These are phyloP conservation scores for Oceanodroma leucorhoa DNA, from an alignment of 2,797 vertebrate species.

Conservation along the genomic window DNA sequence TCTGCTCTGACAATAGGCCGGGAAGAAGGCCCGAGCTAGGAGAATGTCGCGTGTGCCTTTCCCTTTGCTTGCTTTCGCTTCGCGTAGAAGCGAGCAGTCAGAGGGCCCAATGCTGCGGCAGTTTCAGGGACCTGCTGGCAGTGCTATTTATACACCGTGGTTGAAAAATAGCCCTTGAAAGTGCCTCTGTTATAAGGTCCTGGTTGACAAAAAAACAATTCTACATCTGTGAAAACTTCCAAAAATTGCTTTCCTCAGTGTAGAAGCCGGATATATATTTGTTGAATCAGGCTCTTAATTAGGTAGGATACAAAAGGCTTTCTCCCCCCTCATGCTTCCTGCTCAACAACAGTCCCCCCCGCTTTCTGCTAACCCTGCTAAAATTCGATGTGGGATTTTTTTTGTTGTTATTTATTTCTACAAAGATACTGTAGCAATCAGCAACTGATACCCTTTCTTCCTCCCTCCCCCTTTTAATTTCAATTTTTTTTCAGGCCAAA, in stretches of 20 bases:
- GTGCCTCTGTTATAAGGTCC: background rate
- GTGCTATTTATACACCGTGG: slow-evolving; percentile 18
- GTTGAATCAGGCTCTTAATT: slow-evolving; percentile 55
- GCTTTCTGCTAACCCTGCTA: background rate
- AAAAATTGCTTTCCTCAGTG: slow-evolving; percentile 40
- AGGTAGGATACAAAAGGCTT: slow-evolving; percentile 33
- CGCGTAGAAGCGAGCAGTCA: background rate
- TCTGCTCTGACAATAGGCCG: rapidly evolving
- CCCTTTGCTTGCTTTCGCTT: background rate
- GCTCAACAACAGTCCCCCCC: background rate
- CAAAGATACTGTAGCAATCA: background rate
- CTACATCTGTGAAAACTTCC: background rate
- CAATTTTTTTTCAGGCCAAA: background rate
- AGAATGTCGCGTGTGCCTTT: rapidly evolving
- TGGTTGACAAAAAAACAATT: background rate
- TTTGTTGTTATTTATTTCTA: background rate
- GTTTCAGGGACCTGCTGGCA: background rate
- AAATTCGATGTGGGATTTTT: background rate
- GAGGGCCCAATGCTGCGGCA: background rate
- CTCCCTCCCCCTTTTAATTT: background rate
- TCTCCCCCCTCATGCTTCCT: background rate
- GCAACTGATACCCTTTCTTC: background rate
- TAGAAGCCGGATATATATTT: slow-evolving; percentile 50
- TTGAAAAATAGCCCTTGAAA: slow-evolving; percentile 17
- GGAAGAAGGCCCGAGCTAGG: background rate